Conservation (phyloP, 2,888 invertebrate genomes). For the Parnassius glacialis region DNA sequence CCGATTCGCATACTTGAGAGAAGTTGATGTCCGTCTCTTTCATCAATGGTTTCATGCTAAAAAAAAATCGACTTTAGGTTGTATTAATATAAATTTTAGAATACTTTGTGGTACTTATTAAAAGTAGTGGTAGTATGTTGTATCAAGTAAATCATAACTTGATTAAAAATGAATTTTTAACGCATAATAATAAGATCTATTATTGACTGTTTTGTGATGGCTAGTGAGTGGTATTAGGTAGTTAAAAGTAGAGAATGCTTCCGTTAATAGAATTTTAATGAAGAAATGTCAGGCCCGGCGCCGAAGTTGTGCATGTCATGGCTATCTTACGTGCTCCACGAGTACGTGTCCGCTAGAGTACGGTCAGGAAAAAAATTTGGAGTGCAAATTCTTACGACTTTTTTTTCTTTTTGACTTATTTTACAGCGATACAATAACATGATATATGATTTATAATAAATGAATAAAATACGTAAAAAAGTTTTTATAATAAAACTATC, state of each 20-base stretch:
- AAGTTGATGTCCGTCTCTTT: constrained; percentile 52
- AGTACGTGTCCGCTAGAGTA: constrained; percentile 48
- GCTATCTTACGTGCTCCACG: constrained; percentile 71
- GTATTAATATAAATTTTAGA: not conserved
- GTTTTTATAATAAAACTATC: too few relatives aligned
- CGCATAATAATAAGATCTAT: constrained; percentile 23
- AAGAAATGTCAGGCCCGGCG: constrained; percentile 74
- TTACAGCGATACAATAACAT: too few relatives aligned
- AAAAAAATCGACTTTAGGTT: too few relatives aligned
- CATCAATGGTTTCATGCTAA: constrained; percentile 40
- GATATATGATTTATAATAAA: too few relatives aligned
- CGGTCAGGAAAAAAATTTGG: constrained; percentile 29
- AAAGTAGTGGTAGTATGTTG: not conserved
- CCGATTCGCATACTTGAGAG: constrained; percentile 60
- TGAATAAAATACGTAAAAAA: too few relatives aligned
- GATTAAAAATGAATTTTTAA: constrained; percentile 2
- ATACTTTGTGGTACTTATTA: not conserved
- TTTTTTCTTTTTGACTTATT: too few relatives aligned
- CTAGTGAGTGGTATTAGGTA: constrained; percentile 20
- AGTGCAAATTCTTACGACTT: not conserved
- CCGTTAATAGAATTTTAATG: constrained; percentile 81
- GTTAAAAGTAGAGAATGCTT: constrained; percentile 68
- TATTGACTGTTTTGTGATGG: constrained; percentile 29
- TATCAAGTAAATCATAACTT: constrained; percentile 2
- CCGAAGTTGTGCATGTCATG: constrained; percentile 75